Percentiles rank a stretch among this genome's conserved stretches.
These are phyloP conservation scores for Caenorhabditis latens DNA, from an alignment of 1,140 invertebrate species.

Conservation along the genomic window DNA sequence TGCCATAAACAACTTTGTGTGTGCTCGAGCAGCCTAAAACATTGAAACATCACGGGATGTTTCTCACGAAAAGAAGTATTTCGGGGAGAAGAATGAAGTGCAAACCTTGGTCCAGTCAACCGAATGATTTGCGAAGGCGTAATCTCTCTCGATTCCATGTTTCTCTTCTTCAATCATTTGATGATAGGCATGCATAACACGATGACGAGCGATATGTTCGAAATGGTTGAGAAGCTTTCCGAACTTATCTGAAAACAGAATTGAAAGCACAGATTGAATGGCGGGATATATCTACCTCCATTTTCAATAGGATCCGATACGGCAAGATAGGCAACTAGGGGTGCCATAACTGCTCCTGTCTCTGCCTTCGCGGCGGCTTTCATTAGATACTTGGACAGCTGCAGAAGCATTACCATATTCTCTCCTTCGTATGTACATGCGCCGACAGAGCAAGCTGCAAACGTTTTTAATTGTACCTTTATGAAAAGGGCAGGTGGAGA, in stretches of 20 bases:
- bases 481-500: constrained; percentile 85
- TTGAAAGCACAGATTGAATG: background rate
- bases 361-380: constrained; percentile 41
- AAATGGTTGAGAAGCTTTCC: constrained; percentile 72
- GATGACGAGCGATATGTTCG: constrained; percentile 76
- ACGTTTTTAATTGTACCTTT: constrained; percentile 77
- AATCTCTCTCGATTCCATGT: constrained; percentile 63
- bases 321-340: constrained; percentile 48
- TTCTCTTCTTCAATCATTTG: constrained; percentile 61
- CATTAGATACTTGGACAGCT: constrained; percentile 80
- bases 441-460: constrained; percentile 86
- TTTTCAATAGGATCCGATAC: background rate
- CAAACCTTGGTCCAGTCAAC: constrained; percentile 72
- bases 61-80: background rate
- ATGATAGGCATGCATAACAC: constrained; percentile 64
- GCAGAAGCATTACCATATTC: constrained; percentile 89
- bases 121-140: constrained; percentile 66
- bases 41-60: background rate
- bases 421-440: constrained; percentile 93
- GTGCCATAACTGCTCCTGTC: constrained; percentile 23
- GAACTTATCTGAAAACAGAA: constrained; percentile 35
- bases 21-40: constrained; percentile 63
- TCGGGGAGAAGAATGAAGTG: background rate
- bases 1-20: constrained; percentile 70
- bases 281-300: constrained; percentile 4